Evolutionary conservation across 2,888 invertebrate species (phyloP).

Genomic region (Sesamia inferens): DNA sequence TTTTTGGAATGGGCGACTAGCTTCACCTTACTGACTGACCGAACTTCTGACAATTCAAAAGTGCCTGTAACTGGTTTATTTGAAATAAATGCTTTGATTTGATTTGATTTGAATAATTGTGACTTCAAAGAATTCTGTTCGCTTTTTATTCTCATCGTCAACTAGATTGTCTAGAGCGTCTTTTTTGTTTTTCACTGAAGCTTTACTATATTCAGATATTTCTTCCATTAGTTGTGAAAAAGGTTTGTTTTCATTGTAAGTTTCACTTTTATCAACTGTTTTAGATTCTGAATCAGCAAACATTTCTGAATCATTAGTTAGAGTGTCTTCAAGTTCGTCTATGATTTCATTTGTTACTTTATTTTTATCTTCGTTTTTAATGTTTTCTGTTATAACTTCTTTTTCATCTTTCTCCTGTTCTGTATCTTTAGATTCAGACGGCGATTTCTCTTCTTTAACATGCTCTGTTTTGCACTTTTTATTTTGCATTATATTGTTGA

Average conservation of each 20-base stretch:
- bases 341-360: constrained; percentile 43
- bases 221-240: constrained; percentile 69
- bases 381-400: constrained; percentile 29
- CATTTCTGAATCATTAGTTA: constrained; percentile 46
- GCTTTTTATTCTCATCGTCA: constrained; percentile 62
- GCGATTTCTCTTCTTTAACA: constrained; percentile 30
- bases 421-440: constrained; percentile 44
- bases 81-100: too few species aligned
- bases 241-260: constrained; percentile 69
- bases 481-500: constrained; percentile 55
- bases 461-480: constrained; percentile 52
- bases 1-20: too few species aligned
- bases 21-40: too few species aligned
- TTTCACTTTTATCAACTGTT: constrained; percentile 48
- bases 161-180: constrained; percentile 53
- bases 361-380: constrained; percentile 33
- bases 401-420: constrained; percentile 26
- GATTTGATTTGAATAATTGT: too few species aligned
- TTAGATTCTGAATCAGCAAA: constrained; percentile 48
- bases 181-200: constrained; percentile 63
- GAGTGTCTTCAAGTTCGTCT: constrained; percentile 48
- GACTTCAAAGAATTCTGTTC: constrained; percentile 74
- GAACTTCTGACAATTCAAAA: too few species aligned
- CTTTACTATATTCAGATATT: constrained; percentile 68
- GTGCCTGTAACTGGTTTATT: too few species aligned